Evolutionary conservation across 2,888 invertebrate species (phyloP), one percentile per base, ranked within the genome.

Genomic region (Ennomos fuscantarius): DNA sequence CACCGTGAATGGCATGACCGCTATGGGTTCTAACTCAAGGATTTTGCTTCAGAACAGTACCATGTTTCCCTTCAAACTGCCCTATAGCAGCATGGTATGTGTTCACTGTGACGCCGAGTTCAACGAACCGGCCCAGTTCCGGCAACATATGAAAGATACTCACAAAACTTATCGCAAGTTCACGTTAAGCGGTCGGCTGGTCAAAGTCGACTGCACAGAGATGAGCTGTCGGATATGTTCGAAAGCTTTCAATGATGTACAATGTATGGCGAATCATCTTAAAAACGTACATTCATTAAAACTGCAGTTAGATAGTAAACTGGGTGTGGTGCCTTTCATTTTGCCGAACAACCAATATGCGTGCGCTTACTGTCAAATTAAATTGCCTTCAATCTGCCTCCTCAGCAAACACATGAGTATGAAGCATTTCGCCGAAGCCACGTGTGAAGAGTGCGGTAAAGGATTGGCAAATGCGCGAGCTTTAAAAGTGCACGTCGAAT

Each of bases 21-120:
- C 15, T 10, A 40, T 53, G 44, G 40, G 49, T 40, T 40, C 12
- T 10, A 90, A 90, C 82, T 88, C 89, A 73, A 84, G 85, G 81
- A 63, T 82, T 52, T 75, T 91, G 63, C 81, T 91, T 78, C 79
- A 82, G 79, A 86, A 81, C 76, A 81, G 88, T 8, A 90, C 91
- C 55, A 87, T 84, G 55, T 88, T 86, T 79, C 90, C 90, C 67
- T 91, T 91, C 83, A 83, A 87, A 70, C 78, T 87, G 47, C 84
- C 84, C 8, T 84, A 84, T 54, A 82, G 83, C 51, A 69, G 72
- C 36, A 83, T 90, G 81, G 79, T 86, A 69, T 91, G 91, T 76
- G 85, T 89, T 11, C 89, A 86, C 77, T 91, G 91, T 75, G 79
- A 81, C 60, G 85, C 87, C 62, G 76, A 75, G 54, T 84, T 81